A percentile compares a stretch with the other conserved stretches of the same genome.
These are phyloP conservation scores for Zeuzera pyrina DNA, from an alignment of 2,888 invertebrate genomes.

Conservation along the genomic window DNA sequence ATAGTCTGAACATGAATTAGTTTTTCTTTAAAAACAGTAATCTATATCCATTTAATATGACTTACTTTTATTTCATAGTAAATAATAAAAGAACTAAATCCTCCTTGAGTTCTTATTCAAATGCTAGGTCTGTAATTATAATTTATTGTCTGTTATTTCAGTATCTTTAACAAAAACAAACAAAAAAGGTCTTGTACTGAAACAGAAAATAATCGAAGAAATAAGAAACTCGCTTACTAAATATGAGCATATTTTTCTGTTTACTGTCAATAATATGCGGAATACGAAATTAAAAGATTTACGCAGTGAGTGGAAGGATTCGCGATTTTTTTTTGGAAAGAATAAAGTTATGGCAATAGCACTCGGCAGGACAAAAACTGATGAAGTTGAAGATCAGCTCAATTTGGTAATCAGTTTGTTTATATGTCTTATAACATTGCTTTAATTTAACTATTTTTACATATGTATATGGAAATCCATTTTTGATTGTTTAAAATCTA, in stretches of 20 bases:
- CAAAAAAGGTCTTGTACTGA: slow-evolving; percentile 91
- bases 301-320: slow-evolving; percentile 90
- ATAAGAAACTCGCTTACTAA: slow-evolving; percentile 85
- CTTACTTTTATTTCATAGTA: slow-evolving; percentile 3
- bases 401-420: slow-evolving; percentile 66
- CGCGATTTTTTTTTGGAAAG: slow-evolving; percentile 97
- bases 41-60: slow-evolving; percentile 2
- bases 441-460: neutral
- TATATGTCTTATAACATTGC: too few relatives aligned
- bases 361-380: slow-evolving; percentile 85
- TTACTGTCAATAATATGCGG: slow-evolving; percentile 93
- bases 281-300: slow-evolving; percentile 91
- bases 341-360: slow-evolving; percentile 96
- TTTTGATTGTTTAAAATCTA: too few relatives aligned
- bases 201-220: slow-evolving; percentile 92
- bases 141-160: slow-evolving; percentile 54
- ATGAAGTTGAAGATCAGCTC: slow-evolving; percentile 87
- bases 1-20: slow-evolving; percentile 11
- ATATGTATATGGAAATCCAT: too few relatives aligned
- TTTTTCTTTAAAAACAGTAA: slow-evolving; percentile 14
- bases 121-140: too few relatives aligned
- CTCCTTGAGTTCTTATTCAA: too few relatives aligned
- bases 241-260: slow-evolving; percentile 90
- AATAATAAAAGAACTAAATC: too few relatives aligned
- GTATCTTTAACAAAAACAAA: slow-evolving; percentile 96